These are phyloP conservation scores for Pristionchus maxplancki DNA, from an alignment of 2,888 invertebrate genomes.

Conservation along the genomic window DNA sequence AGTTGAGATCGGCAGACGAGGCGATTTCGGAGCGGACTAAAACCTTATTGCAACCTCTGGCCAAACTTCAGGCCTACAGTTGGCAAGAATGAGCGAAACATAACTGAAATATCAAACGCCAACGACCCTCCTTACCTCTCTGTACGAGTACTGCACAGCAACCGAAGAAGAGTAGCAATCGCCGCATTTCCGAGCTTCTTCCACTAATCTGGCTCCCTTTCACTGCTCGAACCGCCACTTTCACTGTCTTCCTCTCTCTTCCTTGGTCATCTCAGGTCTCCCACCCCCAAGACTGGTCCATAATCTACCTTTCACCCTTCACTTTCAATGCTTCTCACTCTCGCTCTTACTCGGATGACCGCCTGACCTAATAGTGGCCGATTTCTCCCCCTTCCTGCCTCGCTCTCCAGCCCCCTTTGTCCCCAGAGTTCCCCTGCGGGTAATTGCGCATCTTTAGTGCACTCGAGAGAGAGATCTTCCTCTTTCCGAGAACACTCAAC, in stretches of 20 bases:
- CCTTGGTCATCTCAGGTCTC: conserved; percentile 25
- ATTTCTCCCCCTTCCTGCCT: neutral
- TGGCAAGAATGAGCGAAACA: neutral
- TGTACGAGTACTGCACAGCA: neutral
- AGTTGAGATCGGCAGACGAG: conserved; percentile 71
- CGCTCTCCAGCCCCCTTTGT: neutral
- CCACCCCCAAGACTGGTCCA: conserved; percentile 24
- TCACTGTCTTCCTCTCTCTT: too few species aligned
- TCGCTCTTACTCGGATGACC: conserved; percentile 44
- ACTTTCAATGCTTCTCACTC: conserved; percentile 47
- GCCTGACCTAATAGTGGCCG: conserved; percentile 22
- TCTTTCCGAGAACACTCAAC: neutral
- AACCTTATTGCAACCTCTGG: too few species aligned
- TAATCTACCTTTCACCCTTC: conserved; percentile 35
- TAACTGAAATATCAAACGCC: neutral
- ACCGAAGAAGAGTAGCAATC: neutral
- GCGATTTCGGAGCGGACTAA: conserved; percentile 59
- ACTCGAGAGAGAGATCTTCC: neutral
- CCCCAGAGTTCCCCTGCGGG: neutral
- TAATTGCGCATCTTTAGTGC: conserved; percentile 45
- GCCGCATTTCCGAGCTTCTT: neutral
- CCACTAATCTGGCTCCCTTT: conserved; percentile 25
- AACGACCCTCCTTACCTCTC: neutral
- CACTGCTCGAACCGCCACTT: too few species aligned
- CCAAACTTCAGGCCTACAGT: too few species aligned